These are phyloP conservation scores for Prosopocoilus inquinatus DNA, from an alignment of 2,888 invertebrate species.

Conservation along the genomic window DNA sequence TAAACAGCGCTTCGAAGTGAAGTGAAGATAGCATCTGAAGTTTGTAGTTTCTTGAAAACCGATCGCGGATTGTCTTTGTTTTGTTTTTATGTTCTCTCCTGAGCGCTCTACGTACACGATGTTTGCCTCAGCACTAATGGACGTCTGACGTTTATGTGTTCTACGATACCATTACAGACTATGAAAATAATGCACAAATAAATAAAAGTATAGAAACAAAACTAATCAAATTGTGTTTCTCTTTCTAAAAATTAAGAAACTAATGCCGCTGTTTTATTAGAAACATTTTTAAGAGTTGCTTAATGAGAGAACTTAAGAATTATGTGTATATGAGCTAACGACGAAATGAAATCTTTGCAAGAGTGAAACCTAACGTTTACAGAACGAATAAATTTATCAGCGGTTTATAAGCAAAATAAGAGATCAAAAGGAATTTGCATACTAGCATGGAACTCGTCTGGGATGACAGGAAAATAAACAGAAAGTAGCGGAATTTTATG, in stretches of 20 bases:
- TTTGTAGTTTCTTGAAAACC: constrained; percentile 13
- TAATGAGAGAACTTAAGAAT: neutral
- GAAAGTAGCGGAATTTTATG: constrained; percentile 13
- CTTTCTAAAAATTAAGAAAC: too few species aligned
- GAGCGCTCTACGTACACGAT: neutral
- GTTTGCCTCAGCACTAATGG: neutral
- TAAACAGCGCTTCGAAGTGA: constrained; percentile 17
- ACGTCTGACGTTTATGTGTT: too few species aligned
- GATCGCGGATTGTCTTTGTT: constrained; percentile 17
- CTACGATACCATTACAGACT: too few species aligned
- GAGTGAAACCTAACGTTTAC: constrained; percentile 6
- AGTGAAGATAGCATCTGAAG: constrained; percentile 15
- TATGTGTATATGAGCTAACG: constrained; percentile 7
- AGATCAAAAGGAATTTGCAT: constrained; percentile 15
- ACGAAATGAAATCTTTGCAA: constrained; percentile 13
- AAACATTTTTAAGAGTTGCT: too few species aligned
- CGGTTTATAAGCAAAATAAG: constrained; percentile 13
- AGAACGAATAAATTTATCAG: constrained; percentile 13
- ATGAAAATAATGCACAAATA: too few species aligned
- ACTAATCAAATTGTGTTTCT: too few species aligned
- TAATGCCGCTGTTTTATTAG: too few species aligned
- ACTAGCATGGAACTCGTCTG: constrained; percentile 15
- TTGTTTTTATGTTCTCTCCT: constrained; percentile 10
- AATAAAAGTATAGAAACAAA: too few species aligned
- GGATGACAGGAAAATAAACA: constrained; percentile 19